phyloP scores from a whole-genome alignment of 2,888 invertebrate species.

The Cremastinae sp. region DNA sequence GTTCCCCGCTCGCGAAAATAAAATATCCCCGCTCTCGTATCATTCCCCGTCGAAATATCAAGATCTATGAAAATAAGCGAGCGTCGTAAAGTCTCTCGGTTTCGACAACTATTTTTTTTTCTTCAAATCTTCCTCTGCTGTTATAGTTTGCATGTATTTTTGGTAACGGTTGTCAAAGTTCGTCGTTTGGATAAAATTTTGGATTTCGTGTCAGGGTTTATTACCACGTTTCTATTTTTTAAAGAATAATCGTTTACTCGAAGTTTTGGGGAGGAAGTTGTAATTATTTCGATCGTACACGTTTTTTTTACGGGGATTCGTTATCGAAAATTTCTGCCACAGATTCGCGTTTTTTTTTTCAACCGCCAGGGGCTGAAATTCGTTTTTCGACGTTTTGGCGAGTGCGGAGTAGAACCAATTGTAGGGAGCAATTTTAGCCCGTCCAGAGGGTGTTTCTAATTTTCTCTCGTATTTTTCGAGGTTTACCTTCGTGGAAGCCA shows the following conservation, averaged over 20 bases:
- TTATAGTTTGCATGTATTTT: no score
- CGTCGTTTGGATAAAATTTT: no score
- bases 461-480: slow-evolving; percentile 61
- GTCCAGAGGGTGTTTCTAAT: slow-evolving; percentile 65
- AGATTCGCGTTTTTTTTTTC: slow-evolving; percentile 24
- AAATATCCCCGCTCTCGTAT: slow-evolving; percentile 46
- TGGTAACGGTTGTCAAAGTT: no score
- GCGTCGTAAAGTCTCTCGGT: slow-evolving; percentile 62
- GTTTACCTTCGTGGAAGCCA: slow-evolving; percentile 9
- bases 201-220: no score
- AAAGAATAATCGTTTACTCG: neutral
- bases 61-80: slow-evolving; percentile 63
- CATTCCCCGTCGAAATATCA: slow-evolving; percentile 63
- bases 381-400: slow-evolving; percentile 28
- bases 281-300: neutral
- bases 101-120: slow-evolving; percentile 60
- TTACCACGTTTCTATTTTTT: no score
- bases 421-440: slow-evolving; percentile 35
- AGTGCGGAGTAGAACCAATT: neutral
- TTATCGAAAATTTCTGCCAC: slow-evolving; percentile 31
- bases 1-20: slow-evolving; percentile 37
- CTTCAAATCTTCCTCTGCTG: no score
- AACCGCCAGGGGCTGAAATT: slow-evolving; percentile 51
- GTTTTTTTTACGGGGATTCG: neutral
- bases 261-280: neutral